Base-by-base conservation (phyloP, 2,113 vertebrate species). In the Recurvirostra avosetta region DNA sequence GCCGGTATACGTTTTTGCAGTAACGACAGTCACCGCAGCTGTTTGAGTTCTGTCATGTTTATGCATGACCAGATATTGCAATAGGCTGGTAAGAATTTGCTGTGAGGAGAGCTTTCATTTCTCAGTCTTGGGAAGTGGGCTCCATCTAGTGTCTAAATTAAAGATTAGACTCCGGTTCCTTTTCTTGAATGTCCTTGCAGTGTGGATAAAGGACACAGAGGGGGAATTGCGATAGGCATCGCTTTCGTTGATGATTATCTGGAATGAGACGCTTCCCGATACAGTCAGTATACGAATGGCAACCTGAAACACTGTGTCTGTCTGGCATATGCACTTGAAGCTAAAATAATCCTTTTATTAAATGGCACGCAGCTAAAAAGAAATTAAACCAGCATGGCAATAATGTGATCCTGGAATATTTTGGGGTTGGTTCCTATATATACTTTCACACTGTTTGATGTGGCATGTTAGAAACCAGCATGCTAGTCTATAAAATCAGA, bases 101-200 rank as follows among this genome's bases (percentile, higher is more conserved):
- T 84, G 78, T 80, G 93, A 89, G 29, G 56, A 85, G 58, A 81
- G 47, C 26, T 80, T 92, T 81, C 30, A 4, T 74, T 91, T 84
- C 83, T 75, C 78, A 96, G 96, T 78, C 91, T 97, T 97, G 93
- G 97, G 91, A 92, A 72, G 91, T 94, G 86, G 95, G 98, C 98
- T 98, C 98, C 98, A 98, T 96, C 98, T 98, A 98, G 98, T 97
- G 98, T 97, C 94, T 95, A 89, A 92, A 5, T 72, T 92, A 62
- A 94, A 94, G 80, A 94, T 93, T 76, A 70, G 86, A 82, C 38
- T 89, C 62, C 32, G 15, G 45, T n/a, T 86, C 29, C 32, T 55
- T 79, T 88, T 80, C 90, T 66, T 91, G 20, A 92, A 63, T 18
- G 85, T 27, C 96, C 95, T 96, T 97, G 95, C 55, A 55, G 38